phyloP scores from a whole-genome alignment of 2,797 vertebrate species.

The Anomalospiza imberbis region DNA sequence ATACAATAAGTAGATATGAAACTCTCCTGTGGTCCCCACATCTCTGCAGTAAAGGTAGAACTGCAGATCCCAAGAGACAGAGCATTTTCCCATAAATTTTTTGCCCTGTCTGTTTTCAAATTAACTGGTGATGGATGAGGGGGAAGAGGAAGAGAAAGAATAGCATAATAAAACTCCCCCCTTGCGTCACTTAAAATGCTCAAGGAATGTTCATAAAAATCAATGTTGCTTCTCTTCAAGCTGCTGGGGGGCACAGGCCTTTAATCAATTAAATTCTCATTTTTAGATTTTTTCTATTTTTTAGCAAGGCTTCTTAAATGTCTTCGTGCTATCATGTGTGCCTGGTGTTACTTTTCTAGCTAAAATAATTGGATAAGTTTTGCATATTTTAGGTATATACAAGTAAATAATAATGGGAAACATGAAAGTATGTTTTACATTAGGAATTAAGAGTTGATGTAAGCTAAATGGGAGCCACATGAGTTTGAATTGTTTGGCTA shows the following conservation, averaged over 20 bases:
- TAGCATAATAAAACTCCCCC: not conserved
- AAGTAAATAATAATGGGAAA: not conserved
- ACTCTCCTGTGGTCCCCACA: not conserved
- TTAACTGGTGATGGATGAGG: not conserved
- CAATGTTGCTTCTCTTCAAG: not conserved
- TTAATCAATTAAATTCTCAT: not conserved
- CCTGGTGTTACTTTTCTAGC: constrained; percentile 10
- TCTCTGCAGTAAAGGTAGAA: not conserved
- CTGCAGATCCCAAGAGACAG: not conserved
- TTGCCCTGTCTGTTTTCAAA: not conserved
- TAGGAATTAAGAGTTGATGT: not conserved
- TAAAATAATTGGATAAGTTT: not conserved
- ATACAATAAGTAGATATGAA: not conserved
- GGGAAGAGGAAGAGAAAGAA: not conserved
- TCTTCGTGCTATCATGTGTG: not conserved
- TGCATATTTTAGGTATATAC: not conserved
- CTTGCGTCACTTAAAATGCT: not conserved
- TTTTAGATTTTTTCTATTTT: not conserved
- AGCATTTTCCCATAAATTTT: not conserved
- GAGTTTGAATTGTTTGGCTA: not conserved
- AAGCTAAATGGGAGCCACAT: not conserved
- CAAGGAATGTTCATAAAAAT: not conserved
- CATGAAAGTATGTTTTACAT: not conserved
- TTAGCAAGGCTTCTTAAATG: not conserved
- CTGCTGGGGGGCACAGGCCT: not conserved